Base-by-base conservation (phyloP, 2,113 vertebrate genomes). In the Eurypyga helias region DNA sequence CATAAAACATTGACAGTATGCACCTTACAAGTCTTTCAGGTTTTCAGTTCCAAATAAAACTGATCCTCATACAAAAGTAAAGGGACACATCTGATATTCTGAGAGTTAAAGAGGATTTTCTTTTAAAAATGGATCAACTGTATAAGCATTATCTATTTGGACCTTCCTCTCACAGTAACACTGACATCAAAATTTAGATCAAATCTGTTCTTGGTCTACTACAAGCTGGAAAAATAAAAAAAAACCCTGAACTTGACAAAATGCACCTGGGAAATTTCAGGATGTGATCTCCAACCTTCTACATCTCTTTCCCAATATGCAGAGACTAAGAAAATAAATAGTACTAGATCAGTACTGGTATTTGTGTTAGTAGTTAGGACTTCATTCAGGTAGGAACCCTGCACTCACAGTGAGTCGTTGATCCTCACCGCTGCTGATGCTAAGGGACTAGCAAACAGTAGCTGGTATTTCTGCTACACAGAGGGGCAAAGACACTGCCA, bases 331-430 rank as follows among this genome's bases (percentile, higher is more conserved):
- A 54, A 41, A 65, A 69, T 26, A 65, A 38, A 58, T 1, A 54
- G 28, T 2, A 58, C 6, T 41, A 0, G 9, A 58, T 36, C 34
- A 46, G 45, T 20, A 21, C 49, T 31, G n/a, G 7, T 21, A 28
- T 43, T 71, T 34, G 33, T 60, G 4, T n/a, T 64, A 76, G 43
- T 5, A 69, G 29, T 13, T n/a, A 71, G 51, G 60, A 58, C 10
- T 55, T 77, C 19, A 33, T 73, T 33, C 55, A 61, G 61, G 46
- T 87, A 55, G 45, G 60, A 77, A 49, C 34, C 14, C 73, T 60
- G 62, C 4, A 13, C 33, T 38, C 10, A 0, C 54, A 72, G 25
- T 0, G 26, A 18, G 13, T 1, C 13, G 13, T 46, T 33, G 70
- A 54, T 36, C 34, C 58, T 34, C 26, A 7, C 14, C 64, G 43